A percentile compares a stretch with the other conserved stretches of the same genome.
Evolutionary conservation across 1,140 invertebrate genomes (phyloP).

Genomic region (Lasaia peninsularis): DNA sequence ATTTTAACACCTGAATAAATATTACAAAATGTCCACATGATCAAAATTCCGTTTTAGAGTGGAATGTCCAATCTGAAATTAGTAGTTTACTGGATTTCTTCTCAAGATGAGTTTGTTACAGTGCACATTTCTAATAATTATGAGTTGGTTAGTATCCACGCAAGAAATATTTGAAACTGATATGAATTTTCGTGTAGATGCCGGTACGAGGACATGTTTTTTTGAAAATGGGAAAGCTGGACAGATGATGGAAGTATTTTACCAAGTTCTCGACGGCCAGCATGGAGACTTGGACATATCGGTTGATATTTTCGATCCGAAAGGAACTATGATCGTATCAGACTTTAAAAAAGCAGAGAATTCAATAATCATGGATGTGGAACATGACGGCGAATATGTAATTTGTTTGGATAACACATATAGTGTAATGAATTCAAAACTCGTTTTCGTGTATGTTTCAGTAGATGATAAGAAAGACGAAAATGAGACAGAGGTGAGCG

Average conservation of each 20-base stretch:
- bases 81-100: neutral
- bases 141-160: neutral
- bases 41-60: too few species aligned
- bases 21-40: constrained; percentile 1
- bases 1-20: constrained; percentile 29
- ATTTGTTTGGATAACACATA: constrained; percentile 91
- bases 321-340: constrained; percentile 78
- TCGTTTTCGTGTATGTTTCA: constrained; percentile 87
- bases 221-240: constrained; percentile 79
- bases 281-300: constrained; percentile 87
- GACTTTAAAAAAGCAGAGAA: constrained; percentile 85
- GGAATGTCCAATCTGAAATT: neutral
- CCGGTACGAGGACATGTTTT: constrained; percentile 82
- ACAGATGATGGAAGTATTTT: constrained; percentile 83
- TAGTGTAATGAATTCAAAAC: constrained; percentile 86
- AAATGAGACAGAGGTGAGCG: constrained; percentile 28
- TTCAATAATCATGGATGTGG: constrained; percentile 62
- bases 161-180: constrained; percentile 75
- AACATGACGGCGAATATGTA: constrained; percentile 82
- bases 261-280: constrained; percentile 86
- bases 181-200: constrained; percentile 82
- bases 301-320: constrained; percentile 81
- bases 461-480: constrained; percentile 76
- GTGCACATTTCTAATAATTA: constrained; percentile 16
- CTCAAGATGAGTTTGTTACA: neutral